A percentile compares a stretch with the other conserved stretches of the same genome.
Evolutionary conservation across 1,140 invertebrate genomes (phyloP).

Genomic region (Aphidius ervi): DNA sequence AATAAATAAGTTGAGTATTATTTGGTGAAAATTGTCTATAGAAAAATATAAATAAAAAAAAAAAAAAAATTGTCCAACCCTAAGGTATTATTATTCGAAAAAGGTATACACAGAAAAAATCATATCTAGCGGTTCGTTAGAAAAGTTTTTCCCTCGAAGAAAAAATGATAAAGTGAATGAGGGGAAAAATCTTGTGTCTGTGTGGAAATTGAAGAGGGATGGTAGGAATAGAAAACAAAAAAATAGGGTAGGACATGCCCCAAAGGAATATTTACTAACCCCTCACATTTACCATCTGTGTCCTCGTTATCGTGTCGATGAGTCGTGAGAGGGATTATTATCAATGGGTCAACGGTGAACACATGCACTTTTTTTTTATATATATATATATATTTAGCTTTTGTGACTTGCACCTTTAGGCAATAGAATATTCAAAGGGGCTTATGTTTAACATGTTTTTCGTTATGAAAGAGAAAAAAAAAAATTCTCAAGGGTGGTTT

Average conservation of each 20-base stretch:
- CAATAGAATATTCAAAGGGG: too few relatives aligned
- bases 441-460: too few relatives aligned
- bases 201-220: too few relatives aligned
- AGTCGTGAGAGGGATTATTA: conserved; percentile 8
- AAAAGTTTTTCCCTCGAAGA: not conserved
- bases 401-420: not conserved
- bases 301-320: conserved; percentile 14
- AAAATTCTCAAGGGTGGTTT: too few relatives aligned
- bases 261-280: not conserved
- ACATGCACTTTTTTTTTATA: too few relatives aligned
- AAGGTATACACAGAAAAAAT: not conserved
- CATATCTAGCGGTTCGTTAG: conserved; percentile 2
- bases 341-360: not conserved
- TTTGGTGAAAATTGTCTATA: too few relatives aligned
- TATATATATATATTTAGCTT: not conserved
- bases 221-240: too few relatives aligned
- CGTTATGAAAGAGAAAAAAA: too few relatives aligned
- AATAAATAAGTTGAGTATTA: not conserved
- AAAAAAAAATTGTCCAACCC: not conserved
- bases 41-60: not conserved
- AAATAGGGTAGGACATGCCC: not conserved
- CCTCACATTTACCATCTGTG: too few relatives aligned
- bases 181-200: too few relatives aligned
- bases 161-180: too few relatives aligned
- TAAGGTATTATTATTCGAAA: too few relatives aligned